These are phyloP conservation scores for Aeoliscus strigatus DNA, from an alignment of 2,797 vertebrate species.

Conservation along the genomic window DNA sequence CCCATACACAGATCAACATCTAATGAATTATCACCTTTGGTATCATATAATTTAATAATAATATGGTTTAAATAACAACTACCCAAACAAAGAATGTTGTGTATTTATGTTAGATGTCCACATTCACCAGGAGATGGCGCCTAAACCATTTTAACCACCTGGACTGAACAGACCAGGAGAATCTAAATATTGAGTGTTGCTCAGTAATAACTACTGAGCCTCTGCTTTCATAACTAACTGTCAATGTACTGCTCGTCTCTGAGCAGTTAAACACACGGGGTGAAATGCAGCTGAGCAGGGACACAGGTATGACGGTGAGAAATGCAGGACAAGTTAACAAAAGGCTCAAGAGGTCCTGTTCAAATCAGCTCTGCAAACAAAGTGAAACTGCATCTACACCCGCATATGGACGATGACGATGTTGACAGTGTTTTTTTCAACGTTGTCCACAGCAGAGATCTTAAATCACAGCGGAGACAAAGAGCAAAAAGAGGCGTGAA, in stretches of 20 bases:
- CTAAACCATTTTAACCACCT: constrained; percentile 28
- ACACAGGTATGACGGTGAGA: no score
- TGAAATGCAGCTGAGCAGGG: neutral
- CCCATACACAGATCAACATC: neutral
- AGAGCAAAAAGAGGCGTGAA: constrained; percentile 65
- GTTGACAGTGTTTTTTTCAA: constrained; percentile 41
- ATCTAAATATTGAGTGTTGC: neutral
- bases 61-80: no score
- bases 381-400: constrained; percentile 10
- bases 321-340: no score
- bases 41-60: no score
- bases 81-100: no score
- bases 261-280: no score
- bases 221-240: no score
- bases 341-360: neutral
- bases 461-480: constrained; percentile 60
- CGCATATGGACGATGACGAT: constrained; percentile 27
- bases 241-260: no score
- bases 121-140: constrained; percentile 63
- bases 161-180: constrained; percentile 4
- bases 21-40: no score
- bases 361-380: neutral
- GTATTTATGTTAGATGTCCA: constrained; percentile 1
- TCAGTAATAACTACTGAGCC: no score
- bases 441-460: constrained; percentile 47